Percentiles rank a stretch among this genome's conserved stretches.
Conservation (phyloP, 2,797 vertebrate genomes). For the Sandelia bainsii region DNA sequence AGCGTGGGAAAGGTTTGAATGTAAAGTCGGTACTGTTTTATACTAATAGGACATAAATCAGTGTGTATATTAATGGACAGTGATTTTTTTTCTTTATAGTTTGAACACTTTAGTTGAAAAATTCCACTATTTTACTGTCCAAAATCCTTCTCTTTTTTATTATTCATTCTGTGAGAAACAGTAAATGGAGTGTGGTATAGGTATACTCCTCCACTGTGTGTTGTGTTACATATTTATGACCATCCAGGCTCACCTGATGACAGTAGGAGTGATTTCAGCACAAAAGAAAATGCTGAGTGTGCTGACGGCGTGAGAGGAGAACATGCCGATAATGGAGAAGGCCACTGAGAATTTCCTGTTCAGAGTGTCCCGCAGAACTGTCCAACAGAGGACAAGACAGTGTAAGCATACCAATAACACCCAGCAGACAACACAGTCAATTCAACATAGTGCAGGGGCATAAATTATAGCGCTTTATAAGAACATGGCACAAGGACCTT, state of each 20-base stretch:
- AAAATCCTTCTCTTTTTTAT: too few species aligned
- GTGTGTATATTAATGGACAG: too few species aligned
- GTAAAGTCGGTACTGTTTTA: too few species aligned
- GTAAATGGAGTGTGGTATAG: too few species aligned
- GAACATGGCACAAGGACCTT: not conserved
- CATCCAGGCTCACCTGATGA: conserved; percentile 90
- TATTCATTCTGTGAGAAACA: too few species aligned
- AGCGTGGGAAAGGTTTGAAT: too few species aligned
- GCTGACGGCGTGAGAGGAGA: conserved; percentile 96
- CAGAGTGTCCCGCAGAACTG: conserved; percentile 92
- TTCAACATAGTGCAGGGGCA: not conserved
- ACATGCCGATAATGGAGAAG: conserved; percentile 98
- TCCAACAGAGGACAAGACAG: not conserved
- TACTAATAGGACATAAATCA: too few species aligned
- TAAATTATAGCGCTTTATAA: not conserved
- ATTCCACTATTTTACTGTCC: too few species aligned
- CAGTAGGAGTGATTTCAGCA: conserved; percentile 96
- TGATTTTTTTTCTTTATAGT: too few species aligned
- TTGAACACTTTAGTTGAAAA: too few species aligned
- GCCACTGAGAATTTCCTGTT: conserved; percentile 96
- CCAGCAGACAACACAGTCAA: not conserved
- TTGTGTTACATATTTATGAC: conserved; percentile 8
- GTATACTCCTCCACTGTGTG: too few species aligned
- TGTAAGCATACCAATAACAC: conserved; percentile 18
- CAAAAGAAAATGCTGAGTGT: conserved; percentile 98